phyloP scores from a whole-genome alignment of 2,888 invertebrate species.

The Halocaridina rubra region DNA sequence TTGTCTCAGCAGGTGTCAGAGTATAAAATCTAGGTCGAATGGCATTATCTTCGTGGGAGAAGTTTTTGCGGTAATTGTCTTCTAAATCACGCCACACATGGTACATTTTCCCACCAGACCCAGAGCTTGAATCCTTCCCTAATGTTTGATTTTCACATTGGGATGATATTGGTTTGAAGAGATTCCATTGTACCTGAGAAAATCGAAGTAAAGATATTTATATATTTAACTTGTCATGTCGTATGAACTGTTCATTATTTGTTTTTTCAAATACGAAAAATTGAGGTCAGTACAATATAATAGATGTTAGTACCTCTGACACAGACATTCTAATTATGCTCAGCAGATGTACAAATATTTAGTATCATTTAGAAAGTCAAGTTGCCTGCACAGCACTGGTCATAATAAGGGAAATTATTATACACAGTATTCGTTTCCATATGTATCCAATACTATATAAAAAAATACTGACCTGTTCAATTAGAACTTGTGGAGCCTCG shows the following conservation, averaged over 20 bases:
- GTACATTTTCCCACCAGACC: slow-evolving; percentile 70
- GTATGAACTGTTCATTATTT: no score
- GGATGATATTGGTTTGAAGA: slow-evolving; percentile 74
- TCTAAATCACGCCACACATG: slow-evolving; percentile 82
- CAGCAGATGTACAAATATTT: no score
- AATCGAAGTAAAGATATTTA: no score
- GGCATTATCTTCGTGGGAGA: slow-evolving; percentile 69
- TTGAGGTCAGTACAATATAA: no score
- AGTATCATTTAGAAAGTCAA: no score
- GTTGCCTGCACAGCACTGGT: no score
- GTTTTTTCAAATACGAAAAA: no score
- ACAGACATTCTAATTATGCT: no score
- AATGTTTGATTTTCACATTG: slow-evolving; percentile 40
- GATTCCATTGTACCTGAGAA: slow-evolving; percentile 80
- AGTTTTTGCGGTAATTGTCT: slow-evolving; percentile 73
- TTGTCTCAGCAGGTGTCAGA: slow-evolving; percentile 81
- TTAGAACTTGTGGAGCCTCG: slow-evolving; percentile 86
- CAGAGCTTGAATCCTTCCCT: slow-evolving; percentile 35
- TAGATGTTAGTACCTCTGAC: no score
- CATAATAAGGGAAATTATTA: no score
- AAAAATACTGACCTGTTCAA: slow-evolving; percentile 82
- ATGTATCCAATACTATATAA: neutral
- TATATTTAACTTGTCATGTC: no score
- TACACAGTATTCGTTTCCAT: no score
- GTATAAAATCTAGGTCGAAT: slow-evolving; percentile 94